Evolutionary conservation across 2,888 invertebrate species (phyloP).

Genomic region (Deroplatys truncata): DNA sequence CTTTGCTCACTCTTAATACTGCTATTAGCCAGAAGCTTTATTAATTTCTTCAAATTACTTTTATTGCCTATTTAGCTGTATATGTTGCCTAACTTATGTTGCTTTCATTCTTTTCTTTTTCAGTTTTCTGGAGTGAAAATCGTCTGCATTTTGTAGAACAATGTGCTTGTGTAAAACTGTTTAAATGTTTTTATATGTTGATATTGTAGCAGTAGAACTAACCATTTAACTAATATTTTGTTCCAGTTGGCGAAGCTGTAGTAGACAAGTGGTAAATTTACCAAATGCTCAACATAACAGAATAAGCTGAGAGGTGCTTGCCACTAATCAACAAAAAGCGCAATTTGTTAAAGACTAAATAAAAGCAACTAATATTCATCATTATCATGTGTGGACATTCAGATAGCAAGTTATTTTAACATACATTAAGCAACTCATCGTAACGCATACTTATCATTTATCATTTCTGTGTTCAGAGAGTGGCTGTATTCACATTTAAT

Average conservation of each 20-base stretch:
- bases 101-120: background rate
- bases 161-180: background rate
- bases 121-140: background rate
- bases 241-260: slow-evolving; percentile 28
- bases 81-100: background rate
- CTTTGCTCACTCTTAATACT: background rate
- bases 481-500: background rate
- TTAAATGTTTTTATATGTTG: background rate
- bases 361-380: background rate
- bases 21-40: background rate
- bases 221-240: slow-evolving; percentile 16
- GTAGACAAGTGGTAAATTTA: slow-evolving; percentile 26
- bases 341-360: background rate
- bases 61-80: background rate
- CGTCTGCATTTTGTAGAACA: background rate
- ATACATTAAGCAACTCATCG: background rate
- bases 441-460: background rate
- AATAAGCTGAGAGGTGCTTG: slow-evolving; percentile 18
- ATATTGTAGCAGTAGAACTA: background rate
- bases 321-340: slow-evolving; percentile 12
- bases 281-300: slow-evolving; percentile 12
- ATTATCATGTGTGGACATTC: background rate
- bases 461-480: slow-evolving; percentile 2
- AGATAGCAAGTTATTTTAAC: background rate
- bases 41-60: background rate